Evolutionary conservation across 2,888 invertebrate species (phyloP), one percentile per base, ranked within the genome.

Genomic region (Polydrusus cervinus): DNA sequence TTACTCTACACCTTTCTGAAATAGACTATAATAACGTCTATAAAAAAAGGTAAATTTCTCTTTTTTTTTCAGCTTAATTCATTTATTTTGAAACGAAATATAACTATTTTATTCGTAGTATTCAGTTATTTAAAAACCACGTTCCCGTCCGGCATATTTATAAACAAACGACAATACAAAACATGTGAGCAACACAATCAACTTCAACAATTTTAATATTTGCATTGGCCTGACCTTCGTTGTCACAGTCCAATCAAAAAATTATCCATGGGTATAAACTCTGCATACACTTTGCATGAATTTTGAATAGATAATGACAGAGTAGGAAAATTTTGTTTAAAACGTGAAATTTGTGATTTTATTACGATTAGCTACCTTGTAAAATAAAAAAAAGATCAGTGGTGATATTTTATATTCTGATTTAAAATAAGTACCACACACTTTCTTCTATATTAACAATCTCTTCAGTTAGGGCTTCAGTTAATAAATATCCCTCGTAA

Each of bases 181-280:
- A 60, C 57, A 60, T 60, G 57, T 60, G 38, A 60, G 55, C 14
- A 55, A 3, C 34, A 55, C 51, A 16, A 18, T 51, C 51, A 20
- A 51, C 18, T 53, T 30, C 5, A 53, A 53, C 53, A 25, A 53
- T n/a, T 38, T 38, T 38, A 18, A 40, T 60, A 55, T 55, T 55
- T 55, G 57, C 57, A 64, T 47, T 14, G 30, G 49, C 20, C 16
- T 70, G 25, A 43, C 71, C 71, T 72, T 72, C 66, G 49, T 34
- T 72, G 66, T 66, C 71, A 60, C 66, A 6, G n/a, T 45, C 45
- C 9, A 57, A 55, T 71, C 57, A 64, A 72, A 72, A 72, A 72
- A 72, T 65, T 61, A 43, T 25, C 66, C 47, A 55, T 66, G 71
- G 57, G 25, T 66, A 16, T 49, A 66, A 66, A 49, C 45, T 66